These are phyloP conservation scores for Laterallus jamaicensis DNA, from an alignment of 2,113 vertebrate genomes.

Conservation along the genomic window DNA sequence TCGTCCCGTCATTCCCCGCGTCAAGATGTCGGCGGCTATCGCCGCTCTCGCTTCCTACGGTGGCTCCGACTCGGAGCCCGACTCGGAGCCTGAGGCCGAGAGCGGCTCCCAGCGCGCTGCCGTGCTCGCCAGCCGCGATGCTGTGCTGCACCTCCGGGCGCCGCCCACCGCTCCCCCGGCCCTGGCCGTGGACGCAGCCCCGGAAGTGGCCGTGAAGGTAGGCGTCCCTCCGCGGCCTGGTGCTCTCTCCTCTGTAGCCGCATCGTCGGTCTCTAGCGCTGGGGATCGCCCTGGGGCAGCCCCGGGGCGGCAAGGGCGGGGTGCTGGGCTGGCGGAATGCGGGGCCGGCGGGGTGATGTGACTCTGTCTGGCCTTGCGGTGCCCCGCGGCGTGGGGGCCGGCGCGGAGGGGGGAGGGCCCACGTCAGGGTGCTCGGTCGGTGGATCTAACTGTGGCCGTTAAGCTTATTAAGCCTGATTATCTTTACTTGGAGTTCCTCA, in stretches of 20 bases:
- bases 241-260: not conserved
- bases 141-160: slow-evolving; percentile 78
- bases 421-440: not conserved
- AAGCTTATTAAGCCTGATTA: rapidly evolving
- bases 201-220: slow-evolving; percentile 88
- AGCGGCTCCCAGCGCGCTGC: slow-evolving; percentile 2
- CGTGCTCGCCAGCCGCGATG: slow-evolving; percentile 73
- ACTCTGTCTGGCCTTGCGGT: not conserved
- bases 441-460: rapidly evolving
- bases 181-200: slow-evolving; percentile 53
- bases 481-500: rapidly evolving
- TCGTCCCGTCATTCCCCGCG: not conserved
- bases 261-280: not conserved
- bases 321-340: no score
- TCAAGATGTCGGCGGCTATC: slow-evolving; percentile 86
- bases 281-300: not conserved
- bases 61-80: slow-evolving; percentile 85
- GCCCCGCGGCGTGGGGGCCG: not conserved
- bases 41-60: slow-evolving; percentile 87
- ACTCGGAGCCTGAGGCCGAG: slow-evolving; percentile 84
- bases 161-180: slow-evolving; percentile 56
- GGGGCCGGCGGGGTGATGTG: rapidly evolving
- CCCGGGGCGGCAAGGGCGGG: no score
- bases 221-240: not conserved
- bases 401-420: not conserved